phyloP scores from a whole-genome alignment of 35 echinoderm and acorn worm genomes.

The Amphiura filiformis region DNA sequence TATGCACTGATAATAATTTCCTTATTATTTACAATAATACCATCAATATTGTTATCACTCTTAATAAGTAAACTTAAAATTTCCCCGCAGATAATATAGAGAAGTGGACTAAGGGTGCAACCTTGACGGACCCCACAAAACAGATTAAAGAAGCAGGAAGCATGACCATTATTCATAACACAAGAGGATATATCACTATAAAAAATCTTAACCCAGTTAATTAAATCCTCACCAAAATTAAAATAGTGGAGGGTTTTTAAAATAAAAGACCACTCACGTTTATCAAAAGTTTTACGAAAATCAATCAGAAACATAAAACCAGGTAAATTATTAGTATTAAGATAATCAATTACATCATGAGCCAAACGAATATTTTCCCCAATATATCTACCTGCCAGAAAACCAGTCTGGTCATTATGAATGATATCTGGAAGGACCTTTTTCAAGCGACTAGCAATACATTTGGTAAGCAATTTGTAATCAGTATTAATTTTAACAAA shows the following conservation, averaged over 20 bases:
- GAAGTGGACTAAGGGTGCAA: slow-evolving; percentile 5
- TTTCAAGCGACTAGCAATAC: slow-evolving; percentile 21
- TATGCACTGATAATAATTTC: slow-evolving; percentile 25
- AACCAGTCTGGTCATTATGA: slow-evolving; percentile 46
- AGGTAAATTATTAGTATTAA: neutral
- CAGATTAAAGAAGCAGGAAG: neutral
- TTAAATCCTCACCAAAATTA: slow-evolving; percentile 32
- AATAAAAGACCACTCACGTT: slow-evolving; percentile 34
- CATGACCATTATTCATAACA: slow-evolving; percentile 39
- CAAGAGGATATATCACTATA: slow-evolving; percentile 21
- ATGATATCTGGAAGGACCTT: slow-evolving; percentile 13
- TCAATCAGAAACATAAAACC: slow-evolving; percentile 26
- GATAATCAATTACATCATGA: slow-evolving; percentile 17
- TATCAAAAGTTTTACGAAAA: slow-evolving; percentile 46
- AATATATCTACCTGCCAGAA: slow-evolving; percentile 32
- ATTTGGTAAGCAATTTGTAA: slow-evolving; percentile 42
- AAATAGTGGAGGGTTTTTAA: slow-evolving; percentile 18
- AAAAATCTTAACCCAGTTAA: neutral
- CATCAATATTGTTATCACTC: neutral
- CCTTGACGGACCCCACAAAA: slow-evolving; percentile 24
- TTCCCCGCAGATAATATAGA: slow-evolving; percentile 28
- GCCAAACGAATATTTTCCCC: slow-evolving; percentile 44
- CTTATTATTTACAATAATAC: neutral
- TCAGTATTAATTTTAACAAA: slow-evolving; percentile 23
- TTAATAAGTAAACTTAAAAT: slow-evolving; percentile 3